phyloP scores from a whole-genome alignment of 1,140 invertebrate species.

The Pseudomyrmex cubaensis region DNA sequence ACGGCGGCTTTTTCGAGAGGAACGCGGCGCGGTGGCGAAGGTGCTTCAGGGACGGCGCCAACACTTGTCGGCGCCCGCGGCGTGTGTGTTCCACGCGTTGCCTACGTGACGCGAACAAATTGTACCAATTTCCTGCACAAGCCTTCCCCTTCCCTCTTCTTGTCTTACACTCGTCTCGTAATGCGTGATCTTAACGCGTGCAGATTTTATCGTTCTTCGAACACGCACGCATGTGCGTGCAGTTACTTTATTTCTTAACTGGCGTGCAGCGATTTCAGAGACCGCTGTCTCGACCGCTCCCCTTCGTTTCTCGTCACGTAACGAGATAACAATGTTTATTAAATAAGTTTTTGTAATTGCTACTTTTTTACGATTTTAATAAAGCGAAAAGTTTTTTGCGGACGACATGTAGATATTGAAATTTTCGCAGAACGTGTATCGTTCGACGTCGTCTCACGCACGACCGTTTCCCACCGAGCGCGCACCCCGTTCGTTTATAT shows the following conservation, averaged over 20 bases:
- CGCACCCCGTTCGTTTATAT: neutral
- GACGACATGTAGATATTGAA: neutral
- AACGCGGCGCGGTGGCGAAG: constrained; percentile 20
- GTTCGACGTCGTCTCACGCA: neutral
- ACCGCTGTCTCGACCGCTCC: neutral
- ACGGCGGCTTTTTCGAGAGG: constrained; percentile 67
- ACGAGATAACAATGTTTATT: constrained; percentile 7
- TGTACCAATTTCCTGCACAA: constrained; percentile 67
- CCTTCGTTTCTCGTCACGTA: constrained; percentile 2
- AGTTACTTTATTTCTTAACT: constrained; percentile 27
- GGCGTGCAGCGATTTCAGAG: constrained; percentile 24
- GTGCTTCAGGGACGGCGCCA: constrained; percentile 62
- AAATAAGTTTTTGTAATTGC: constrained; percentile 10
- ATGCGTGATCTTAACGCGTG: constrained; percentile 27
- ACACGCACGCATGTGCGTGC: constrained; percentile 18
- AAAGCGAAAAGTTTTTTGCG: neutral
- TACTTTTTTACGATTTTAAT: neutral
- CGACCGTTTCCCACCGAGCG: neutral
- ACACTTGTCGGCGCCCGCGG: constrained; percentile 42
- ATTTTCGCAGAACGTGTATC: no score
- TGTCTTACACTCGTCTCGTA: neutral
- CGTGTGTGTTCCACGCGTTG: constrained; percentile 72
- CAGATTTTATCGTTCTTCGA: constrained; percentile 43
- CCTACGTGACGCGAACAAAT: constrained; percentile 71
- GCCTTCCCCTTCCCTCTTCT: constrained; percentile 41